Conservation (phyloP, 1,140 invertebrate species). For the Andrena cerasifolii region DNA sequence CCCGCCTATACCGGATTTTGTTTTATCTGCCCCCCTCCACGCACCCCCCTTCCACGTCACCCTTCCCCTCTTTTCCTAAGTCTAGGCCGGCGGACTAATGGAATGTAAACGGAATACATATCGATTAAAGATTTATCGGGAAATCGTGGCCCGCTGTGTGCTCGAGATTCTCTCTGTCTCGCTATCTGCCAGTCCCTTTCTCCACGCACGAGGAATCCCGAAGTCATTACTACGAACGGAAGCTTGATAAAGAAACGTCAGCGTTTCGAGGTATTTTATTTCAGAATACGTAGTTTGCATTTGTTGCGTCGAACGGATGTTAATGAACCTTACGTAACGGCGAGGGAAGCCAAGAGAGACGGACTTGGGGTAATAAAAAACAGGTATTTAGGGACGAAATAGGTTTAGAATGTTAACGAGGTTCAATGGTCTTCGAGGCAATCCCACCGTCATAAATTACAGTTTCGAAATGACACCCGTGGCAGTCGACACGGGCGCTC, state of each 20-base stretch:
- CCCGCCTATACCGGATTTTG: constrained; percentile 69
- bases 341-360: no score
- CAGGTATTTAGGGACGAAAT: constrained; percentile 7
- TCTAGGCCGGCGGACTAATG: constrained; percentile 16
- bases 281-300: no score
- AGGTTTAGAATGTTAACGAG: neutral
- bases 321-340: no score
- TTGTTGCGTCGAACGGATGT: no score
- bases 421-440: neutral
- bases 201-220: no score
- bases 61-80: neutral
- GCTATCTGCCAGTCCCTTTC: no score
- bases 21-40: constrained; percentile 55
- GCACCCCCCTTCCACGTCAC: neutral
- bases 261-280: no score
- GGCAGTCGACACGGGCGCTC: neutral
- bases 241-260: no score
- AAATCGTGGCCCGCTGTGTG: no score
- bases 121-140: constrained; percentile 4
- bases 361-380: neutral
- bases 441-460: constrained; percentile 19
- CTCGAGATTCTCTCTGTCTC: no score
- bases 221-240: no score
- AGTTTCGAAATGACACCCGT: constrained; percentile 12
- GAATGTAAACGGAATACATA: neutral